Percentiles rank a stretch among this genome's conserved stretches.
These are phyloP conservation scores for Hemithea aestivaria DNA, from an alignment of 2,888 invertebrate species.

Conservation along the genomic window DNA sequence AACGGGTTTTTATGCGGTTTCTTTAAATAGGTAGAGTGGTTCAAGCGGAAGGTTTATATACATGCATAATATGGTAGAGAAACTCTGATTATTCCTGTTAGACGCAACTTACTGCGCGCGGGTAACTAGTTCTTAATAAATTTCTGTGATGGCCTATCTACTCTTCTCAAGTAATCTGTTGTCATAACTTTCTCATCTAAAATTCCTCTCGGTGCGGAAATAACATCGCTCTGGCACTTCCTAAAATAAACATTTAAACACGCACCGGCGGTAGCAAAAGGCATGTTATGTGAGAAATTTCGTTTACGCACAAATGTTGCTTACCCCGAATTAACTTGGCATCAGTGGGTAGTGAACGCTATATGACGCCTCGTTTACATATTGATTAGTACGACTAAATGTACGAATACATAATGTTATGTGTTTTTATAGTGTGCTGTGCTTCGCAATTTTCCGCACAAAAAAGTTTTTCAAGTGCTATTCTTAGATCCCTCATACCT, in stretches of 20 bases:
- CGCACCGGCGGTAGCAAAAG: slow-evolving; percentile 17
- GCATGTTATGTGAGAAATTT: slow-evolving; percentile 24
- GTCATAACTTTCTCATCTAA: slow-evolving; percentile 15
- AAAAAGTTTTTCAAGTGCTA: not conserved
- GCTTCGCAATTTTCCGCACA: slow-evolving; percentile 1
- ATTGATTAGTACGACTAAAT: not conserved
- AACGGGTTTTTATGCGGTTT: no score
- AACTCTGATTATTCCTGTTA: no score
- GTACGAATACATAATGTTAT: no score
- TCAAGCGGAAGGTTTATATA: no score
- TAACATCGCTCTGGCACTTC: slow-evolving; percentile 20
- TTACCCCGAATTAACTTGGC: slow-evolving; percentile 34
- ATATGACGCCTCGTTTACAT: slow-evolving; percentile 1
- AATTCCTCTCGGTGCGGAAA: slow-evolving; percentile 12
- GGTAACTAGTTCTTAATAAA: no score
- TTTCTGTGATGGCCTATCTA: no score
- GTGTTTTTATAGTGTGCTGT: slow-evolving; percentile 3
- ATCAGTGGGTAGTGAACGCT: slow-evolving; percentile 27
- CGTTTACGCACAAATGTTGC: slow-evolving; percentile 24
- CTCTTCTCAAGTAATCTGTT: no score
- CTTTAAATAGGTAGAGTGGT: no score
- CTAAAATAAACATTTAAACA: slow-evolving; percentile 22
- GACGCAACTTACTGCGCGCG: no score
- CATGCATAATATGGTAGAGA: no score
- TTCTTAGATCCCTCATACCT: no score